Percentiles rank a stretch among this genome's conserved stretches.
Evolutionary conservation across 1,140 invertebrate genomes (phyloP).

Genomic region (Nebria ingens): DNA sequence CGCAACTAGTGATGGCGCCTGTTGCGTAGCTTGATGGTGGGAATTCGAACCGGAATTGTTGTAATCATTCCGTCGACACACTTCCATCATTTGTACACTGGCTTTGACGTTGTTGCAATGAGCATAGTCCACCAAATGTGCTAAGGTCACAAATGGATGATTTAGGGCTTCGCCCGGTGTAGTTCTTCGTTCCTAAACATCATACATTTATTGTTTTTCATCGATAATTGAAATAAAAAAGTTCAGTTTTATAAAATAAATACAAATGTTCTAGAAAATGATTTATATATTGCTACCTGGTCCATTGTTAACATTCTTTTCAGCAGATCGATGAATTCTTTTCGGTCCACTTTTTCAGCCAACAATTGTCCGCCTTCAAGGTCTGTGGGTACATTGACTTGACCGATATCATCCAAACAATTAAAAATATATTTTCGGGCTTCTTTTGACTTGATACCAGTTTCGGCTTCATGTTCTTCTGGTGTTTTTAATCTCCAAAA

Average conservation of each 20-base stretch:
- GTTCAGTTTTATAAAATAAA: no score
- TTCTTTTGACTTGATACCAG: conserved; percentile 97
- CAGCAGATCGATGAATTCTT: conserved; percentile 93
- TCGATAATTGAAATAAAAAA: no score
- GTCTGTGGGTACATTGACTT: conserved; percentile 94
- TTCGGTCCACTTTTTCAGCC: conserved; percentile 90
- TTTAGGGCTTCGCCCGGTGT: conserved; percentile 91
- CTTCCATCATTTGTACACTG: conserved; percentile 92
- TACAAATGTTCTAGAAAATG: conserved; percentile 17
- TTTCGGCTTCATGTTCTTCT: conserved; percentile 96
- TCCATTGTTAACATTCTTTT: conserved; percentile 98
- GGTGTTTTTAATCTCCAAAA: conserved; percentile 97
- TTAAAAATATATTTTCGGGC: conserved; percentile 99
- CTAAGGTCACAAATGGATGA: conserved; percentile 87
- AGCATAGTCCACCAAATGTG: conserved; percentile 90
- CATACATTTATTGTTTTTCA: background rate
- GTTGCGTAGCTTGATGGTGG: conserved; percentile 50
- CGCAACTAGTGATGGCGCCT: conserved; percentile 50
- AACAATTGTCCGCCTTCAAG: conserved; percentile 89
- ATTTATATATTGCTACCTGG: conserved; percentile 62
- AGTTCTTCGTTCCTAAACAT: conserved; percentile 70
- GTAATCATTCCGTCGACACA: conserved; percentile 57
- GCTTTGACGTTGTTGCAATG: conserved; percentile 94
- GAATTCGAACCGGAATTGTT: conserved; percentile 40
- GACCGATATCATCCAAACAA: conserved; percentile 97